phyloP scores from a whole-genome alignment of 2,888 invertebrate species.

The Bimastos eiseni region DNA sequence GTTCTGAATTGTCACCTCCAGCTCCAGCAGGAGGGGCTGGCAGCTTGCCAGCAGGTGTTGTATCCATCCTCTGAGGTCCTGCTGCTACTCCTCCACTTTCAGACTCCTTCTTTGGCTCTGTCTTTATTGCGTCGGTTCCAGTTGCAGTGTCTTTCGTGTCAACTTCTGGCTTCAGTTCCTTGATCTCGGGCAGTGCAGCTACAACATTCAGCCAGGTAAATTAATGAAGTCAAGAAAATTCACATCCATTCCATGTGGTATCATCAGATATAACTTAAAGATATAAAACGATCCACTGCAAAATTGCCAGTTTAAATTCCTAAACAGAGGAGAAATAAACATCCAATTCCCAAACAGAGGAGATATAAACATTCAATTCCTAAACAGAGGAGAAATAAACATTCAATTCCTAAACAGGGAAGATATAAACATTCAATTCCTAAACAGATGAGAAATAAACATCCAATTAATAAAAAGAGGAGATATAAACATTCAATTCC shows the following conservation, averaged over 20 bases:
- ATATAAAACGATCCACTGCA: not conserved
- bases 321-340: not conserved
- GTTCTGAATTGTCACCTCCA: not conserved
- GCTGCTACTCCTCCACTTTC: not conserved
- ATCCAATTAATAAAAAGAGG: too few relatives aligned
- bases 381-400: not conserved
- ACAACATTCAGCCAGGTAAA: not conserved
- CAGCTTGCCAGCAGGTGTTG: not conserved
- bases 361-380: not conserved
- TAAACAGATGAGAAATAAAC: not conserved
- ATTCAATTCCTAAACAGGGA: too few relatives aligned
- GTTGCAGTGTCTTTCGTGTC: not conserved
- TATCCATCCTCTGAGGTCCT: not conserved
- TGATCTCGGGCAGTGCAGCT: not conserved
- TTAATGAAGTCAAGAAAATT: not conserved
- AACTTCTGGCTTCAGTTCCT: conserved; percentile 6
- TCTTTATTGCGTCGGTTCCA: conserved; percentile 15
- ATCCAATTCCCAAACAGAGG: not conserved
- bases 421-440: too few relatives aligned
- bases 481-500: not conserved
- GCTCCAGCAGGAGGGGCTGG: conserved; percentile 1
- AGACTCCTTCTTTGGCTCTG: conserved; percentile 18
- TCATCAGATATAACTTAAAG: not conserved
- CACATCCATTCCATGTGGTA: not conserved
- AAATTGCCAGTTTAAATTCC: not conserved